phyloP scores from a whole-genome alignment of 2,113 vertebrate species.

The Oriolus oriolus region DNA sequence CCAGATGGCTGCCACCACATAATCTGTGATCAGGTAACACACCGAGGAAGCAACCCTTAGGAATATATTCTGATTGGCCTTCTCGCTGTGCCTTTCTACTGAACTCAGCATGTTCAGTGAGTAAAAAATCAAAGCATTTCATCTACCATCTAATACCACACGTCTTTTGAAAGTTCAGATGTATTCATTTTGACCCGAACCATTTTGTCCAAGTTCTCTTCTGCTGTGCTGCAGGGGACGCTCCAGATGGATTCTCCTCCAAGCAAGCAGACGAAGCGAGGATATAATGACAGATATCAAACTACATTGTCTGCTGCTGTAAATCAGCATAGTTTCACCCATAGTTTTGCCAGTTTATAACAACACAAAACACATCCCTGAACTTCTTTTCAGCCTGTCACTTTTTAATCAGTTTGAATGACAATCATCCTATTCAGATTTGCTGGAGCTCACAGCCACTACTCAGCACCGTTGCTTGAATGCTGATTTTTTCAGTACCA shows the following conservation, averaged over 20 bases:
- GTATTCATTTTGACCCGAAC: not conserved
- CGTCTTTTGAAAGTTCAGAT: not conserved
- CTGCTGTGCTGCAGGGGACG: not conserved
- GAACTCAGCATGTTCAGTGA: not conserved
- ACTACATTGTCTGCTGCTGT: not conserved
- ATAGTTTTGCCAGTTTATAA: not conserved
- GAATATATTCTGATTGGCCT: not conserved
- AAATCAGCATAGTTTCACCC: not conserved
- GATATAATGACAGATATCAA: not conserved
- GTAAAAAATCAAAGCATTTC: not conserved
- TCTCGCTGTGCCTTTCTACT: not conserved
- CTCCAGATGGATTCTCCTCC: not conserved
- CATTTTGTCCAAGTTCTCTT: not conserved
- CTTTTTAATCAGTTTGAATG: not conserved
- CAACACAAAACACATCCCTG: not conserved
- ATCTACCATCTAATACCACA: not conserved
- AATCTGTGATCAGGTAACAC: not conserved
- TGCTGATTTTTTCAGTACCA: not conserved
- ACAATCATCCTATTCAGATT: not conserved
- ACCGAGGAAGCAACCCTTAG: fast-evolving
- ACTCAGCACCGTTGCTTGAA: not conserved
- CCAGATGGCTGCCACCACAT: not conserved
- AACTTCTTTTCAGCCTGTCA: not conserved
- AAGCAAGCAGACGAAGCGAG: not conserved
- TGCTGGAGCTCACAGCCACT: not conserved